Conservation (phyloP, 2,888 invertebrate genomes). For the Corbicula japonica region DNA sequence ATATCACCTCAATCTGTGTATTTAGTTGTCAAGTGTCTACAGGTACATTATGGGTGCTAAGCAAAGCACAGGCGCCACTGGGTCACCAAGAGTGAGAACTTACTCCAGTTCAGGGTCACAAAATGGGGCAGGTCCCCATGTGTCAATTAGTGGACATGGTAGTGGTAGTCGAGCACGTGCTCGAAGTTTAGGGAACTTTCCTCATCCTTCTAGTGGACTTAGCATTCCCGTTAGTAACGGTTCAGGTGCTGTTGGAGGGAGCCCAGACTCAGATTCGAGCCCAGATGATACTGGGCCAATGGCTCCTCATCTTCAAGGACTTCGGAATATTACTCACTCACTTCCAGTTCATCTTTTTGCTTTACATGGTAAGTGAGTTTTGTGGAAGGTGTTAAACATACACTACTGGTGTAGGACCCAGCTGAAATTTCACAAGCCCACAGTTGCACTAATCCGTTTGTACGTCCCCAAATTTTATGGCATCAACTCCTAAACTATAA, state of each 20-base stretch:
- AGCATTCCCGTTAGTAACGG: constrained; percentile 81
- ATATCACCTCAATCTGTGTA: too few species aligned
- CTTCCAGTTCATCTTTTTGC: constrained; percentile 85
- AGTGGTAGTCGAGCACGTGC: constrained; percentile 77
- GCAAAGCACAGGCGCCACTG: constrained; percentile 78
- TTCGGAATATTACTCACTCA: constrained; percentile 78
- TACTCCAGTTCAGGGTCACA: constrained; percentile 79
- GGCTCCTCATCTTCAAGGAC: constrained; percentile 57
- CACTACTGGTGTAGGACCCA: too few species aligned
- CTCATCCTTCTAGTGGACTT: constrained; percentile 75
- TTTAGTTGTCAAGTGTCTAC: constrained; percentile 26
- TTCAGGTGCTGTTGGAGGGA: constrained; percentile 78
- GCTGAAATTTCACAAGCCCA: too few species aligned
- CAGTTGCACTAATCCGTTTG: too few species aligned
- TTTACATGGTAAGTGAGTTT: constrained; percentile 79
- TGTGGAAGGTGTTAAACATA: constrained; percentile 10
- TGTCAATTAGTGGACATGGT: constrained; percentile 71
- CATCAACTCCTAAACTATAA: too few species aligned
- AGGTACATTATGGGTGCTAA: constrained; percentile 85
- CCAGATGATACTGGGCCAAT: constrained; percentile 82
- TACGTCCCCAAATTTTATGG: too few species aligned
- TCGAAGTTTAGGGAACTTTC: constrained; percentile 82
- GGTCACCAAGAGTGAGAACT: constrained; percentile 79
- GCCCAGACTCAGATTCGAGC: constrained; percentile 84
- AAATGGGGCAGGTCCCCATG: constrained; percentile 74